A percentile compares a stretch with the other conserved stretches of the same genome.
phyloP scores from a whole-genome alignment of 2,888 invertebrate species.

The Cancer borealis region DNA sequence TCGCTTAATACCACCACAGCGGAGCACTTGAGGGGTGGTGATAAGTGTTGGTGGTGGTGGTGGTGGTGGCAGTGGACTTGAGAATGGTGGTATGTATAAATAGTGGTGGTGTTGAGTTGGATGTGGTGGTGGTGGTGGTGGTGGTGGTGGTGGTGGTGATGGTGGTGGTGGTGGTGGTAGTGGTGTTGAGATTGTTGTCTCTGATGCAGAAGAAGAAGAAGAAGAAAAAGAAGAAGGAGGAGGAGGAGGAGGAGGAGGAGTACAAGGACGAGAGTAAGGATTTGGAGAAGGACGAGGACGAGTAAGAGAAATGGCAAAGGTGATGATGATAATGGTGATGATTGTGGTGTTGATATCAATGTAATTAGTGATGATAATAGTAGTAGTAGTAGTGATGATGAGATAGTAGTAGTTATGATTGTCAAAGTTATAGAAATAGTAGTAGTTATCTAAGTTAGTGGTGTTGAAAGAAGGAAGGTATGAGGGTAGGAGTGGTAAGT shows the following conservation, averaged over 20 bases:
- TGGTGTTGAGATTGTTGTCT: not conserved
- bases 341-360: not conserved
- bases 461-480: not conserved
- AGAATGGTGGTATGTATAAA: not conserved
- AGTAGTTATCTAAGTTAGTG: not conserved
- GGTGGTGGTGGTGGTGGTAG: not conserved
- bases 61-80: not conserved
- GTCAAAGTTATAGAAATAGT: not conserved
- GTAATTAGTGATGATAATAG: not conserved
- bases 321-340: not conserved
- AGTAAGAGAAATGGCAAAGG: not conserved
- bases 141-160: not conserved
- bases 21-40: not conserved
- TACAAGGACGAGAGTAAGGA: not conserved
- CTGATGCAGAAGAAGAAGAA: not conserved
- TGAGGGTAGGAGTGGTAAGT: not conserved
- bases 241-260: not conserved
- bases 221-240: not conserved
- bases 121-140: not conserved
- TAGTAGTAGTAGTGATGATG: not conserved
- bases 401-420: not conserved
- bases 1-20: not conserved
- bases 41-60: constrained; percentile 7
- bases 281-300: not conserved
- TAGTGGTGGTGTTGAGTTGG: not conserved